These are phyloP conservation scores for Zoanthus sociatus DNA, from an alignment of 92 coral and sea anemone genomes.

Conservation along the genomic window DNA sequence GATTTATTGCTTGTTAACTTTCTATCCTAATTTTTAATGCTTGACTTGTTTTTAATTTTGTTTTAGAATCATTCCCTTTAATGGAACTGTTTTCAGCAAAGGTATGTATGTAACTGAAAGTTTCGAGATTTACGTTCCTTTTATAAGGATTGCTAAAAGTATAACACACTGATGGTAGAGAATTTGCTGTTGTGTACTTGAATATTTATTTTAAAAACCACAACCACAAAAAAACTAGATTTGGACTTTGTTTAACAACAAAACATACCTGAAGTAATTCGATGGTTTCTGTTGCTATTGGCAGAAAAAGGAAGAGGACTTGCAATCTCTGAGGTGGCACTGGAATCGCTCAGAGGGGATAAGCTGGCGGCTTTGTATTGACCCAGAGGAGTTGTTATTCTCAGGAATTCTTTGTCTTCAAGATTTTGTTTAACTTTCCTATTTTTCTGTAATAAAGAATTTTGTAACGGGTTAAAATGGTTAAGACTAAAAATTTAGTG, in stretches of 20 bases:
- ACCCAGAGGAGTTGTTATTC: slow-evolving; percentile 75
- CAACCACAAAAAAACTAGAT: not conserved
- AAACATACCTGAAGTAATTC: slow-evolving; percentile 30
- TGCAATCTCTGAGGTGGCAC: not conserved
- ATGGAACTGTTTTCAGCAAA: no score
- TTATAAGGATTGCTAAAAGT: no score
- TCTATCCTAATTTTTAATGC: no score
- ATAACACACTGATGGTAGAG: no score
- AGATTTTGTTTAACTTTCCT: slow-evolving; percentile 42
- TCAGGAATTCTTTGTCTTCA: slow-evolving; percentile 79
- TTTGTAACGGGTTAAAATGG: not conserved
- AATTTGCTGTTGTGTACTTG: not conserved
- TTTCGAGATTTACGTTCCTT: no score
- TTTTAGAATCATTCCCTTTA: no score
- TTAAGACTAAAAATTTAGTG: not conserved
- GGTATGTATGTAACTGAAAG: no score
- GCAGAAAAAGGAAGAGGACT: slow-evolving; percentile 34
- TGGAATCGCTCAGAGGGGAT: slow-evolving; percentile 27
- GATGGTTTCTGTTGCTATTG: slow-evolving; percentile 14
- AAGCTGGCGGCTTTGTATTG: slow-evolving; percentile 1
- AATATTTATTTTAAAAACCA: not conserved
- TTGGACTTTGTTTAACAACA: not conserved
- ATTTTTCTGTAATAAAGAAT: not conserved
- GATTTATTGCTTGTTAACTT: no score
- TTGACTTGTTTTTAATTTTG: no score